Evolutionary conservation across 1,140 invertebrate species (phyloP), one percentile per base, ranked within the genome.

Genomic region (Camponotus pennsylvanicus): DNA sequence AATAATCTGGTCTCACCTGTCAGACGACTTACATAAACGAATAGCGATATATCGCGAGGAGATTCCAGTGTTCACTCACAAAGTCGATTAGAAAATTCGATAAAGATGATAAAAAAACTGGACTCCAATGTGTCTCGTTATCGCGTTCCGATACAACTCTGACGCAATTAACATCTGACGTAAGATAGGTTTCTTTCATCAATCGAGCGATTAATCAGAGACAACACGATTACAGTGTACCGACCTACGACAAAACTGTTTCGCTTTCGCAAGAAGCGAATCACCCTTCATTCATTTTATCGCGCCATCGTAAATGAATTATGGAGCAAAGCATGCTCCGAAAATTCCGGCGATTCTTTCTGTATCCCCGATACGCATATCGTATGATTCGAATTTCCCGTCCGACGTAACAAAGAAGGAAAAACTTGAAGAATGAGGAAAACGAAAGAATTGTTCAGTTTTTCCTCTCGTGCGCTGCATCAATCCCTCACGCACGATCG

Each of bases 221-320:
- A 82, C 73, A 63, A 21, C 66, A 69, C 79, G 64, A 42, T 57
- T 49, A 64, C 61, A 42, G 18, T 63, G 59, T 89, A 92, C 92
- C 91, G 92, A 92, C 91, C 91, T 91, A 91, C 89, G 91, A 76
- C 87, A 90, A 90, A 86, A 89, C 79, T 88, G 89, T 90, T 89
- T 92, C 88, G 85, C 89, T 86, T 85, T 86, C 69, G 61, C 59
- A 55, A 67, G 78, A 71, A 52, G 21, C 71, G 55, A 42, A 71
- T 76, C 34, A 34, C 52, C 82, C 40, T 73, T 89, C 90, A 88
- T 90, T 90, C 89, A 90, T 52, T 52, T 85, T 61, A 59, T 84
- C 37, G 8, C 37, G 45, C 5, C 59, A n/a, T 11, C 37, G 64
- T 77, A 67, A 91, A 88, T 67, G 83, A 76, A 32, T 69, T 55